Percentiles rank a stretch among this genome's conserved stretches.
Conservation (phyloP, 2,888 invertebrate genomes). For the Rhodophaea formosa region DNA sequence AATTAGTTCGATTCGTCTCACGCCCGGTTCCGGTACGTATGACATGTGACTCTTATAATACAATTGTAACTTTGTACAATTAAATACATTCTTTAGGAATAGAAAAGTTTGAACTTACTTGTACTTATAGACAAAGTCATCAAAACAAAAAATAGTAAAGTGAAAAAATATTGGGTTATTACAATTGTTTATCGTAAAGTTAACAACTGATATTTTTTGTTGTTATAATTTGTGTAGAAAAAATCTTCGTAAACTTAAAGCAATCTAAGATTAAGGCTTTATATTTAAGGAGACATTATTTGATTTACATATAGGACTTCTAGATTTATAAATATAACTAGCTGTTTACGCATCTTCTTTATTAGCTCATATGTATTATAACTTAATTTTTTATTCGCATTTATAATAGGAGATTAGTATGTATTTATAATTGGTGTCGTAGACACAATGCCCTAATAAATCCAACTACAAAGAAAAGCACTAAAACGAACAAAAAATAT, state of each 20-base stretch:
- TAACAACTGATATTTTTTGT: too few relatives aligned
- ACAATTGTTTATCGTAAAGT: too few relatives aligned
- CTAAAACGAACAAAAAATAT: constrained; percentile 16
- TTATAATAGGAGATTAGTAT: background rate
- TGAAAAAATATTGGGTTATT: background rate
- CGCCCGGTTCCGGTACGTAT: constrained; percentile 57
- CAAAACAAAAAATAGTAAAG: background rate
- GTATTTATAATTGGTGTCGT: background rate
- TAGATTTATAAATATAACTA: too few relatives aligned
- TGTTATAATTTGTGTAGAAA: too few relatives aligned
- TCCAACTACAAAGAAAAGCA: constrained; percentile 12
- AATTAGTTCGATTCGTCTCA: constrained; percentile 72
- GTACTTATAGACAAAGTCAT: background rate
- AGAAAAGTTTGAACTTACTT: background rate
- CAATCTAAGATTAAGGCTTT: too few relatives aligned
- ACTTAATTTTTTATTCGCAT: too few relatives aligned
- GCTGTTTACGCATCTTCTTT: too few relatives aligned
- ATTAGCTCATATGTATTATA: too few relatives aligned
- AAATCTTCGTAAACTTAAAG: too few relatives aligned
- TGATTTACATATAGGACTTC: too few relatives aligned
- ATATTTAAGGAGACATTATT: too few relatives aligned
- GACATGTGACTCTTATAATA: constrained; percentile 23
- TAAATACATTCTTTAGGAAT: background rate
- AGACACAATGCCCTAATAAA: background rate
- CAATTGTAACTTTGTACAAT: background rate